Conservation (phyloP, 2,113 vertebrate genomes). For the Heterotilapia buettikoferi region DNA sequence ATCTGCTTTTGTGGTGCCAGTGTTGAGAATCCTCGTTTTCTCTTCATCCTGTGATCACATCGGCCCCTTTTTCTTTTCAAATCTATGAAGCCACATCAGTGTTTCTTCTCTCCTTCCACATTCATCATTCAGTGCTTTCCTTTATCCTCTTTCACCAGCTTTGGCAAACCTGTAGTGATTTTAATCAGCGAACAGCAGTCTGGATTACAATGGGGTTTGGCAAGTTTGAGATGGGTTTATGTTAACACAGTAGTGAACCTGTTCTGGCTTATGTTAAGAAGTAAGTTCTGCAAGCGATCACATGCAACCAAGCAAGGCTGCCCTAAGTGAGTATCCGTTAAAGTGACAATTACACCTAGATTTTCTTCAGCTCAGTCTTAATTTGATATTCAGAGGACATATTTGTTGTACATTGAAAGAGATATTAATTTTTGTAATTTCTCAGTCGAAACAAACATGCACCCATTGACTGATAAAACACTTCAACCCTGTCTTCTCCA, state of each 20-base stretch:
- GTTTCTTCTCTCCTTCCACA: background rate
- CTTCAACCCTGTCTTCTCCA: background rate
- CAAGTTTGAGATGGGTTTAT: background rate
- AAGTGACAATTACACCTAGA: background rate
- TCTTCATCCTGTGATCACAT: background rate
- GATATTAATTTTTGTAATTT: background rate
- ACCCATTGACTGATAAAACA: background rate
- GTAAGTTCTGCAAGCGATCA: background rate
- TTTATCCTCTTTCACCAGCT: background rate
- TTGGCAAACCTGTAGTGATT: too few species aligned
- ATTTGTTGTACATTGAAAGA: background rate
- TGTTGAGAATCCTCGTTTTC: background rate
- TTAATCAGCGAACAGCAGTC: background rate
- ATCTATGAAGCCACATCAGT: background rate
- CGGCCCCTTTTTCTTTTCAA: background rate
- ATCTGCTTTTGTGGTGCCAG: background rate
- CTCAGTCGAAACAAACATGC: background rate
- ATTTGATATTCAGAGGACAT: background rate
- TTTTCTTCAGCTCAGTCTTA: background rate
- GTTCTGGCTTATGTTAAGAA: background rate
- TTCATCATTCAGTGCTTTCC: background rate
- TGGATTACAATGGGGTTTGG: background rate
- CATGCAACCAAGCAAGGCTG: background rate
- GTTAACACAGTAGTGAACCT: background rate
- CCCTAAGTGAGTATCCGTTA: background rate